phyloP scores from a whole-genome alignment of 2,888 invertebrate species.

The Caenorhabditis sp. region DNA sequence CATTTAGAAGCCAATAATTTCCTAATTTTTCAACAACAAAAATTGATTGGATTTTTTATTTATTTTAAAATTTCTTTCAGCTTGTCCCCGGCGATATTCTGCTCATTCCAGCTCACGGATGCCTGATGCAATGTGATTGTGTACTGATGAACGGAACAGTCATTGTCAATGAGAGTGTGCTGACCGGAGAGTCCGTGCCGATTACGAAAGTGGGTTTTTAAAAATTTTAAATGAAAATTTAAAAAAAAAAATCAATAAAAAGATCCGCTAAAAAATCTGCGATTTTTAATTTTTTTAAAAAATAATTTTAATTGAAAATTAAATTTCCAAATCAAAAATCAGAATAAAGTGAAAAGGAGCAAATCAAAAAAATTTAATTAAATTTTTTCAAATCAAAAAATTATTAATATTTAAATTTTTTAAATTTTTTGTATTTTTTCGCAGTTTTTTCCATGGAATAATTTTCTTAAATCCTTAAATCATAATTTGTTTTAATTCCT shows the following conservation, averaged over 20 bases:
- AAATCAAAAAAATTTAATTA: no score
- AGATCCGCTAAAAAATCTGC: no score
- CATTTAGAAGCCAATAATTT: not conserved
- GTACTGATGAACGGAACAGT: slow-evolving; percentile 92
- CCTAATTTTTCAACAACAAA: slow-evolving; percentile 5
- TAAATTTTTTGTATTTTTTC: not conserved
- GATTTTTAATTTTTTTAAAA: not conserved
- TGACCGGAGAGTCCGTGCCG: slow-evolving; percentile 95
- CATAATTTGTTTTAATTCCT: no score
- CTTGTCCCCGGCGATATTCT: slow-evolving; percentile 87
- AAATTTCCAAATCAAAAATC: no score
- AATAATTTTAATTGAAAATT: not conserved
- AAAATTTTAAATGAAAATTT: not conserved
- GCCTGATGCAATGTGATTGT: slow-evolving; percentile 89
- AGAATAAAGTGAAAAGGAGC: no score
- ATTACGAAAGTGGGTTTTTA: slow-evolving; percentile 88
- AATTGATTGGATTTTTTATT: not conserved
- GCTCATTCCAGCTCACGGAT: slow-evolving; percentile 89
- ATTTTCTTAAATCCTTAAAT: no score
- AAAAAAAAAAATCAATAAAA: not conserved
- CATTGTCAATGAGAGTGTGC: slow-evolving; percentile 95
- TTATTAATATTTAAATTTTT: not conserved
- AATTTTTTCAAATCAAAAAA: no score
- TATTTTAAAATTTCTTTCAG: slow-evolving; percentile 42
- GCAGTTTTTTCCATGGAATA: no score